A percentile compares a stretch with the other conserved stretches of the same genome.
Conservation (phyloP, 2,797 vertebrate genomes). For the Labeo calbasu region DNA sequence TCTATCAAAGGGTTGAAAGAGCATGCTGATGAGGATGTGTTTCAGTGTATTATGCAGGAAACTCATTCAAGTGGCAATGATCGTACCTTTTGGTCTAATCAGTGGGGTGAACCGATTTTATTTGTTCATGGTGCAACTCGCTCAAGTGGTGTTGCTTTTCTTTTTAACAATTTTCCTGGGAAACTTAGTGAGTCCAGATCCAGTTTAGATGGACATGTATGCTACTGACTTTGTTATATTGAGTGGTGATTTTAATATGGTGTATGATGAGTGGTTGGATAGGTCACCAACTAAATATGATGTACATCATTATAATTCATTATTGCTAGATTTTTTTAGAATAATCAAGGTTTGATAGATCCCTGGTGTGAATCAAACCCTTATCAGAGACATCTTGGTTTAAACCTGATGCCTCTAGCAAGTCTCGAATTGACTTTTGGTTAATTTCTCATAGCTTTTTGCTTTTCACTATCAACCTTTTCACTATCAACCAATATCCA, state of each 20-base stretch:
- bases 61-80: neutral
- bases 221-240: neutral
- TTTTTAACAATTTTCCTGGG: neutral
- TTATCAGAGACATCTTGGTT: neutral
- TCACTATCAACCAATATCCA: neutral
- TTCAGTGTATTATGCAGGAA: neutral
- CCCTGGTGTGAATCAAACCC: neutral
- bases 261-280: conserved; percentile 10
- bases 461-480: no score
- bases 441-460: neutral
- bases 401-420: neutral
- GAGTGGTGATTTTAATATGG: neutral
- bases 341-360: neutral
- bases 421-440: neutral
- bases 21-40: no score
- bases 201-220: neutral
- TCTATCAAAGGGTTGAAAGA: no score
- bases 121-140: neutral
- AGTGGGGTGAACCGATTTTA: neutral
- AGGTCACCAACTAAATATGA: neutral
- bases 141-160: neutral
- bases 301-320: neutral
- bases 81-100: neutral
- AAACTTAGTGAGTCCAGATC: neutral
- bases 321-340: neutral